Conservation (phyloP, 2,113 vertebrate species). For the Antechinus flavipes region DNA sequence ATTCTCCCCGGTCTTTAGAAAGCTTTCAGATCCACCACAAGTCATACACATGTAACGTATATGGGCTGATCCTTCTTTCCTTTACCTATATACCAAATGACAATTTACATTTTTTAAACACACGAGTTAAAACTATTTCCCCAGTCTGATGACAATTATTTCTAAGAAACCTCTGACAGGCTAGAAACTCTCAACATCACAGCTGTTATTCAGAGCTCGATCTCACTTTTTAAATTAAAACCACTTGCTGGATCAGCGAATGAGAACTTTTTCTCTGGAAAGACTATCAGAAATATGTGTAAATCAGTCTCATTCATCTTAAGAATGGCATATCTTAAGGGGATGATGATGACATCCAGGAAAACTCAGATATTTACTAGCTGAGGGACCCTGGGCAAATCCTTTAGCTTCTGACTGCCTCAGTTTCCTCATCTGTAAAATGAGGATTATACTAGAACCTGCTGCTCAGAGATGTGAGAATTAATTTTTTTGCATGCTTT, state of each 20-base stretch:
- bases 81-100: slow-evolving; percentile 67
- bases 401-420: neutral
- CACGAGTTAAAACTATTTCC: slow-evolving; percentile 76
- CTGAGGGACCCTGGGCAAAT: neutral
- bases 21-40: slow-evolving; percentile 77
- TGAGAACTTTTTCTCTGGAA: slow-evolving; percentile 71
- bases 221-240: slow-evolving; percentile 79
- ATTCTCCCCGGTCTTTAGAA: slow-evolving; percentile 79
- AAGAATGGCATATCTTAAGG: neutral
- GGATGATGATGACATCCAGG: neutral
- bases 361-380: neutral
- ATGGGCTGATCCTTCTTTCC: slow-evolving; percentile 72
- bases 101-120: slow-evolving; percentile 78
- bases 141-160: slow-evolving; percentile 75
- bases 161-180: slow-evolving; percentile 75
- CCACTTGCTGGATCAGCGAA: slow-evolving; percentile 71
- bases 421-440: neutral
- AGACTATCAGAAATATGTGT: slow-evolving; percentile 68
- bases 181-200: slow-evolving; percentile 71
- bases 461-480: neutral
- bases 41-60: slow-evolving; percentile 73
- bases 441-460: neutral
- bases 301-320: slow-evolving; percentile 68
- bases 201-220: slow-evolving; percentile 78
- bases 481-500: neutral